Evolutionary conservation across 2,113 vertebrate species (phyloP).

Genomic region (Phoxinus phoxinus): DNA sequence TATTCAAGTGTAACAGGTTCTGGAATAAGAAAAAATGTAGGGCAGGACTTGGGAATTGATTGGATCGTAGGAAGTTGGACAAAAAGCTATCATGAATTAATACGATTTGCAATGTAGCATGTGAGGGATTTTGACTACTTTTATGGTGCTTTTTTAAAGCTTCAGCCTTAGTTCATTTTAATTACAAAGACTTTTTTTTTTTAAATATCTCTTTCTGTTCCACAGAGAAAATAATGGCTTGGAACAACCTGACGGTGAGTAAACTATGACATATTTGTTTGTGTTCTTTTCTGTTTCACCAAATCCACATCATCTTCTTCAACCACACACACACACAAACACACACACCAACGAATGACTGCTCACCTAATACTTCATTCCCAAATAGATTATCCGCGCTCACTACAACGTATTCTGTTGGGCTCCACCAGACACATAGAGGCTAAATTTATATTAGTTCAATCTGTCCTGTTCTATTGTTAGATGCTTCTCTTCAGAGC

Average conservation of each 20-base stretch:
- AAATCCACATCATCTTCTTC: neutral
- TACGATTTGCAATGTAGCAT: neutral
- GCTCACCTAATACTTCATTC: neutral
- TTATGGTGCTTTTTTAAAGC: neutral
- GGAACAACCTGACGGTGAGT: neutral
- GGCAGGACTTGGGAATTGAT: too few species aligned
- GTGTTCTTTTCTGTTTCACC: neutral
- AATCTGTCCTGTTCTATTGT: neutral
- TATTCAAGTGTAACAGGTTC: too few species aligned
- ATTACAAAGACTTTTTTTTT: neutral
- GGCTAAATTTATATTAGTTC: neutral
- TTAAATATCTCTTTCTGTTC: neutral
- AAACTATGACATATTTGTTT: neutral
- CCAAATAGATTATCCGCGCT: neutral
- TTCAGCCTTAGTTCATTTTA: neutral
- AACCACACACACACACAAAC: neutral
- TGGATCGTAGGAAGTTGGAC: too few species aligned
- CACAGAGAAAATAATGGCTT: neutral
- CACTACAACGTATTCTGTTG: neutral
- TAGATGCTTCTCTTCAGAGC: neutral
- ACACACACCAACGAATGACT: neutral
- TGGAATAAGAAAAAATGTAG: too few species aligned
- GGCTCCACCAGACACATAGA: neutral
- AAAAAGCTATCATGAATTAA: too few species aligned
- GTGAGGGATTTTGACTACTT: neutral